phyloP scores from a whole-genome alignment of 2,797 vertebrate species.

The Anas capensis region DNA sequence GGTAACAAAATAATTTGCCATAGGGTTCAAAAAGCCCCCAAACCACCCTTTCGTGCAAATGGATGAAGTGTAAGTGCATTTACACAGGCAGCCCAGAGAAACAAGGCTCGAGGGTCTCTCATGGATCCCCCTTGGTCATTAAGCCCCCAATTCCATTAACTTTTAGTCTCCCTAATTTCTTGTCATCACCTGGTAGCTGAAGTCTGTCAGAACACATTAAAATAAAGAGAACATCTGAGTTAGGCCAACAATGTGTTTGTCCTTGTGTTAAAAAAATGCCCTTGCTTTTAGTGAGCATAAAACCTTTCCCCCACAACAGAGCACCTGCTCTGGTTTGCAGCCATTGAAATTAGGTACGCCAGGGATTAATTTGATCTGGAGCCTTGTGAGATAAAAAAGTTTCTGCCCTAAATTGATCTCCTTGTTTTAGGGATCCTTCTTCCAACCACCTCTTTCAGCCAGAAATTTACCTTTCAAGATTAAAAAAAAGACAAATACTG shows the following conservation, averaged over 20 bases:
- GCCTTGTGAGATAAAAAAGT: neutral
- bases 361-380: neutral
- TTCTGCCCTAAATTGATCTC: neutral
- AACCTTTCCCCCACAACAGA: neutral
- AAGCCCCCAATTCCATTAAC: neutral
- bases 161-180: neutral
- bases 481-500: neutral
- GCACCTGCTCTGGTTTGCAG: neutral
- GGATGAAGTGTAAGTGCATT: neutral
- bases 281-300: neutral
- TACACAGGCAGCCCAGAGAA: neutral
- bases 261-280: neutral
- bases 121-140: neutral
- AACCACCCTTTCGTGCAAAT: neutral
- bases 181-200: neutral
- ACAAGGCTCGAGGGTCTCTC: neutral
- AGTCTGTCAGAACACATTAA: constrained; percentile 38
- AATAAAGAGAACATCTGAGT: neutral
- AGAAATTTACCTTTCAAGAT: neutral
- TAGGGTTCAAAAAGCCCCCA: neutral
- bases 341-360: neutral
- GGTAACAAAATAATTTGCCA: neutral
- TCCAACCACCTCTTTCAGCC: neutral
- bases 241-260: neutral
- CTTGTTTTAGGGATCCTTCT: neutral